phyloP scores from a whole-genome alignment of 2,113 vertebrate species.

The Pterophyllum scalare region DNA sequence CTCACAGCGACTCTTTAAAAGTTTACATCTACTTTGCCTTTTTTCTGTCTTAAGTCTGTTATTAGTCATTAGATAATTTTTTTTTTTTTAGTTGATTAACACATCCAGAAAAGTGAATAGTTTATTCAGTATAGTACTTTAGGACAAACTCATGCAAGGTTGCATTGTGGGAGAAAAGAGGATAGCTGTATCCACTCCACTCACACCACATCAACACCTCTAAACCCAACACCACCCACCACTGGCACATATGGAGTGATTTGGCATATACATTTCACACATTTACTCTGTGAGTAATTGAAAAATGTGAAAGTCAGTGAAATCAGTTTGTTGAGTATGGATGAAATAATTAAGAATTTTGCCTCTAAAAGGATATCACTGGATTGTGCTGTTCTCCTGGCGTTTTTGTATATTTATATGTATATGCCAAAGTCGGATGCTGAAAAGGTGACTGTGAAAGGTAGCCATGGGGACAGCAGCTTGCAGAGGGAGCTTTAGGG shows the following conservation, averaged over 20 bases:
- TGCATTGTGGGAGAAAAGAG: slow-evolving; percentile 66
- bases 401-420: slow-evolving; percentile 50
- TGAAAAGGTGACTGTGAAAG: slow-evolving; percentile 80
- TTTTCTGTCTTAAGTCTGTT: slow-evolving; percentile 39
- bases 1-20: background rate
- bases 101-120: slow-evolving; percentile 37
- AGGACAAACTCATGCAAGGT: slow-evolving; percentile 71
- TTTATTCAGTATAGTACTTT: slow-evolving; percentile 20
- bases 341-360: background rate
- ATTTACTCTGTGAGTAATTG: slow-evolving; percentile 19
- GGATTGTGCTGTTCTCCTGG: background rate
- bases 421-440: slow-evolving; percentile 81
- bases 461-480: slow-evolving; percentile 81
- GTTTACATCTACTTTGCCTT: slow-evolving; percentile 47
- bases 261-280: slow-evolving; percentile 79
- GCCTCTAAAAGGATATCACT: background rate
- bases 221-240: slow-evolving; percentile 66
- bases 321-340: slow-evolving; percentile 3
- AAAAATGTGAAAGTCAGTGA: background rate
- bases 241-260: slow-evolving; percentile 69
- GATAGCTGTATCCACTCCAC: slow-evolving; percentile 85
- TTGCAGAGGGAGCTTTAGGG: slow-evolving; percentile 81
- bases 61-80: slow-evolving; percentile 23
- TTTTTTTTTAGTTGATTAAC: background rate
- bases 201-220: slow-evolving; percentile 66